Base-by-base conservation (phyloP, 2,888 invertebrate species). In the Pegoplata infirma region DNA sequence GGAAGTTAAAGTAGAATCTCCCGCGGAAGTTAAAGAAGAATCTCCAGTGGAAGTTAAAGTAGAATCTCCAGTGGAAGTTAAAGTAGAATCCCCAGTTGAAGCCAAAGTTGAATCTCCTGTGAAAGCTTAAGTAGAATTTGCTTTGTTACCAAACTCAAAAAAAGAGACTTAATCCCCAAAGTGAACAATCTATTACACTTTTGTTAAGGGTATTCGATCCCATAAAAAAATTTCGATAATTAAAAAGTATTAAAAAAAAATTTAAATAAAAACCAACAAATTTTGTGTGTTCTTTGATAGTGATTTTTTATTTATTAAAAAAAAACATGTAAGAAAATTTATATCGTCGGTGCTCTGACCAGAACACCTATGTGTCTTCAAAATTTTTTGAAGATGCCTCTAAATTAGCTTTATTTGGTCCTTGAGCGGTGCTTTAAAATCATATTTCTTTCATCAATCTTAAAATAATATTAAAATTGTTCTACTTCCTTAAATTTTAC, bases 211-310 rank as follows among this genome's bases (percentile, higher is more conserved):
- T 40, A 40, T 40, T 40, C 36, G n/a, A 40, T 40, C 2, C n/a
- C n/a, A 12, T 40, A 55, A 66, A 59, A 25, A 28, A 46, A 51
- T 28, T 10, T 17, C 16, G 61, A 10, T 49, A 53, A 64, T 21
- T 25, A 25, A 71, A 53, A 63, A 71, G 32, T 73, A 63, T 59
- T 74, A 53, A 63, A 76, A 23, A n/a, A 46, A 32, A 56, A 84
- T 81, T 61, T 81, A 83, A 76, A 74, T 83, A 40, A 80, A 82
- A 55, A 81, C 76, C 17, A 44, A 17, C 10, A 36, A 21, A 49
- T 19, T n/a, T n/a, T 82, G 10, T 61, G 83, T 64, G 71, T 83
- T 72, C 69, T 79, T 68, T 36, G 36, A 5, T 23, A 68, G 16
- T 12, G 7, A 25, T 17, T 14, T 32, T n/a, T 49, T 49, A 59